These are phyloP conservation scores for Microctenopoma stevenorrisi DNA, from an alignment of 2,797 vertebrate genomes.

Conservation along the genomic window DNA sequence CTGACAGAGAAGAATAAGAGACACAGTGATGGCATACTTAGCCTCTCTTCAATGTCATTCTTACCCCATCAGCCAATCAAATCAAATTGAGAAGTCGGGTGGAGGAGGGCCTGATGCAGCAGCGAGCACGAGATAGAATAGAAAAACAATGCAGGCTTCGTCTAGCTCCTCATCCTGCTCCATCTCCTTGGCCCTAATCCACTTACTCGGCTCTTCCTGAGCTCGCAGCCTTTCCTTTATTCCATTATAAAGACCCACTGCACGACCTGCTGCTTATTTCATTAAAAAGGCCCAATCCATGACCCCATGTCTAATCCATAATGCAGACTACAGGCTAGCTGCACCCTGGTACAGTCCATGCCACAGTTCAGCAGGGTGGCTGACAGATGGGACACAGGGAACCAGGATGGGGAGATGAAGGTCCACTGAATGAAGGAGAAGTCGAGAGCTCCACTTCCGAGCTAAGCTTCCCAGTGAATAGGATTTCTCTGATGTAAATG, in stretches of 20 bases:
- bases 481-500: slow-evolving; percentile 79
- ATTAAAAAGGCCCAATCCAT: slow-evolving; percentile 80
- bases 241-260: slow-evolving; percentile 80
- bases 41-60: slow-evolving; percentile 66
- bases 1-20: slow-evolving; percentile 39
- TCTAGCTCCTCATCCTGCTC: slow-evolving; percentile 67
- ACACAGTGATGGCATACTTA: slow-evolving; percentile 43
- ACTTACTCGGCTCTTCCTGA: slow-evolving; percentile 81
- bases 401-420: slow-evolving; percentile 45
- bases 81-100: slow-evolving; percentile 64
- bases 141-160: slow-evolving; percentile 66
- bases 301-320: slow-evolving; percentile 75
- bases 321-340: slow-evolving; percentile 58
- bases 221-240: slow-evolving; percentile 78
- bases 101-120: slow-evolving; percentile 59
- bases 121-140: slow-evolving; percentile 63
- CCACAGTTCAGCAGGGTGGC: slow-evolving; percentile 44
- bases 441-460: slow-evolving; percentile 65
- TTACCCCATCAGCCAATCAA: slow-evolving; percentile 67
- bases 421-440: slow-evolving; percentile 55
- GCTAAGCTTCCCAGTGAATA: slow-evolving; percentile 69
- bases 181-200: slow-evolving; percentile 79
- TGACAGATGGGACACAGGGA: slow-evolving; percentile 71
- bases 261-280: slow-evolving; percentile 81
- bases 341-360: slow-evolving; percentile 29